These are phyloP conservation scores for Tadarida brasiliensis DNA, from an alignment of 2,797 vertebrate species.

Conservation along the genomic window DNA sequence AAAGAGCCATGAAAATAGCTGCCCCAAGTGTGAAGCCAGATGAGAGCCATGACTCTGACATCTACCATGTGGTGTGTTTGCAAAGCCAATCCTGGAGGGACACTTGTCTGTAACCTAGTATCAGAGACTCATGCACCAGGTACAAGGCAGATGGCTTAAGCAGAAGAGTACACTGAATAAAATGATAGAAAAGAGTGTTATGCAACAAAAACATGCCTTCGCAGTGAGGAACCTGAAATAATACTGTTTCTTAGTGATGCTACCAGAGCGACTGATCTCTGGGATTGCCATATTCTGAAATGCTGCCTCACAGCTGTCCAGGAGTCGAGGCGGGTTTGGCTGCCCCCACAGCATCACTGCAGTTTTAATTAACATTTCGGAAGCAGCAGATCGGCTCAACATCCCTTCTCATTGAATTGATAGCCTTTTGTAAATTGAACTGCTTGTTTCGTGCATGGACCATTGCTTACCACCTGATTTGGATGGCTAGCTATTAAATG, in stretches of 20 bases:
- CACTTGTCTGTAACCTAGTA: neutral
- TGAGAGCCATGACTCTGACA: neutral
- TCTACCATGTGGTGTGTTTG: fast-evolving
- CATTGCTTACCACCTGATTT: constrained; percentile 62
- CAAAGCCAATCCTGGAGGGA: neutral
- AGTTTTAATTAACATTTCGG: constrained; percentile 66
- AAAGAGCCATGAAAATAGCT: neutral
- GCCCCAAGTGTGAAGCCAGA: neutral
- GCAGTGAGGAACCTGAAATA: neutral
- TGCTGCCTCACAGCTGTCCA: neutral
- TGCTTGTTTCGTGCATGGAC: neutral
- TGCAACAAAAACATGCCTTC: neutral
- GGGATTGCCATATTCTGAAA: neutral
- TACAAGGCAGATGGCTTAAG: neutral
- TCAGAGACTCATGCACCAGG: neutral
- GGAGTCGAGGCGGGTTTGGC: neutral
- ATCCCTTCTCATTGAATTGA: constrained; percentile 28
- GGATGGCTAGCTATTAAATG: constrained; percentile 37
- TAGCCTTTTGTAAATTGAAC: neutral
- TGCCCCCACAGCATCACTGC: neutral
- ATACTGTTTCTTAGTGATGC: neutral
- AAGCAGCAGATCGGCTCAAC: neutral
- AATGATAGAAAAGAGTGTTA: neutral
- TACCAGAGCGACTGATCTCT: neutral
- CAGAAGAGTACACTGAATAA: neutral